A percentile compares a stretch with the other conserved stretches of the same genome.
phyloP scores from a whole-genome alignment of 2,113 vertebrate genomes.

The Ailuropoda melanoleuca region DNA sequence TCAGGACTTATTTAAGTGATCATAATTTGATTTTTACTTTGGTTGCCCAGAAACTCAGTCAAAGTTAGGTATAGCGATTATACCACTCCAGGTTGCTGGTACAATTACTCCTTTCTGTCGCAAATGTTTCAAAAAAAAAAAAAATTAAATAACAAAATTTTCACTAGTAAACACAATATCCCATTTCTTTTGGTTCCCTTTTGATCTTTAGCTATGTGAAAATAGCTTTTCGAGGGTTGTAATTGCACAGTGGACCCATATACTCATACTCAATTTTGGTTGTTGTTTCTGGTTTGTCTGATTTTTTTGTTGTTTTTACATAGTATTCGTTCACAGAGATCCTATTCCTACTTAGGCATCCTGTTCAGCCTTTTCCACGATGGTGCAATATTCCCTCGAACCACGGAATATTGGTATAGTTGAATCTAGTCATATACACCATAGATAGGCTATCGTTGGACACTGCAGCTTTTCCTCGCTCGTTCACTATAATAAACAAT shows the following conservation, averaged over 20 bases:
- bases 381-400: rapidly evolving
- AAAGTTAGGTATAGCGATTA: neutral
- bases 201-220: neutral
- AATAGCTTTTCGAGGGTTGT: neutral
- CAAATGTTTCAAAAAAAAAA: neutral
- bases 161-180: neutral
- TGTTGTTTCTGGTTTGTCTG: neutral
- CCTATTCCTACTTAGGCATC: neutral
- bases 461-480: too few relatives aligned
- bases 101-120: neutral
- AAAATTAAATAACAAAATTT: neutral
- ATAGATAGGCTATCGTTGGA: neutral
- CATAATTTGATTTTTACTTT: neutral
- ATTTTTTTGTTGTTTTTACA: neutral
- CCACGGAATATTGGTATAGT: rapidly evolving
- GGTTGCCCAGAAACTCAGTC: neutral
- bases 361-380: neutral
- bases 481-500: neutral
- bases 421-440: rapidly evolving
- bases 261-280: neutral
- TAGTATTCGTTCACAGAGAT: neutral
- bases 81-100: neutral
- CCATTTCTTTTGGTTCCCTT: neutral
- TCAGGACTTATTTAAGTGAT: neutral
- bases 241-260: neutral